Conservation (phyloP, 2,888 invertebrate genomes). For the Nycteola revayana region DNA sequence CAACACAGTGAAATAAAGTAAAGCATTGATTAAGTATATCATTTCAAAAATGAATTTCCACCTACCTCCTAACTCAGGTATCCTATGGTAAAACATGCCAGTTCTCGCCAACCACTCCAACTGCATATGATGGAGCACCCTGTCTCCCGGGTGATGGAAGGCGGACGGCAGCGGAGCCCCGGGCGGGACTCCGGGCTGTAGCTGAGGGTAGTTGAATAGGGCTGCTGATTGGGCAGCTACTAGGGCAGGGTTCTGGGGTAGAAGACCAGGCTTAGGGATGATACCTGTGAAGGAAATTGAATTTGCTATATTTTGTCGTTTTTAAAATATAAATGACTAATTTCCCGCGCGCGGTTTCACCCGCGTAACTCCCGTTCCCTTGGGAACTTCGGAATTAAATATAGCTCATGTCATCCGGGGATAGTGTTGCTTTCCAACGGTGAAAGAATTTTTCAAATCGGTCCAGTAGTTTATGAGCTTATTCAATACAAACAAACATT, state of each 20-base stretch:
- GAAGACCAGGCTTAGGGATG: constrained; percentile 83
- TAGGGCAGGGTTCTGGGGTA: constrained; percentile 78
- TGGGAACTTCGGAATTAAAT: too few relatives aligned
- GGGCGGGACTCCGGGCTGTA: constrained; percentile 49
- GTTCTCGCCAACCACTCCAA: constrained; percentile 95
- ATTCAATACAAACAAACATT: too few relatives aligned
- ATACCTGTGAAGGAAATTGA: constrained; percentile 60
- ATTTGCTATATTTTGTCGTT: too few relatives aligned
- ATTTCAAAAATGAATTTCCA: constrained; percentile 1
- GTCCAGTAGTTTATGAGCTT: too few relatives aligned
- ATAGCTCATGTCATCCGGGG: too few relatives aligned
- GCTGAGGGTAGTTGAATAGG: constrained; percentile 66
- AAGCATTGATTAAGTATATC: background rate
- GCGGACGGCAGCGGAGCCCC: constrained; percentile 76
- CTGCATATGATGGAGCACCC: constrained; percentile 89
- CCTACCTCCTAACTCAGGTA: constrained; percentile 92
- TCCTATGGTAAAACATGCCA: constrained; percentile 95
- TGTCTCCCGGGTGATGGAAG: constrained; percentile 72
- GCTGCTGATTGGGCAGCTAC: constrained; percentile 78
- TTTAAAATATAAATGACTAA: too few relatives aligned
- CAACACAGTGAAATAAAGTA: too few relatives aligned
- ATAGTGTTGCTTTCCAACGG: too few relatives aligned
- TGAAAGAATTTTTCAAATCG: too few relatives aligned
- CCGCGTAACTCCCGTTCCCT: too few relatives aligned
- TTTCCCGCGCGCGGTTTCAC: too few relatives aligned